Percentiles rank a stretch among this genome's conserved stretches.
These are phyloP conservation scores for Helicoverpa assulta DNA, from an alignment of 2,888 invertebrate species.

Conservation along the genomic window DNA sequence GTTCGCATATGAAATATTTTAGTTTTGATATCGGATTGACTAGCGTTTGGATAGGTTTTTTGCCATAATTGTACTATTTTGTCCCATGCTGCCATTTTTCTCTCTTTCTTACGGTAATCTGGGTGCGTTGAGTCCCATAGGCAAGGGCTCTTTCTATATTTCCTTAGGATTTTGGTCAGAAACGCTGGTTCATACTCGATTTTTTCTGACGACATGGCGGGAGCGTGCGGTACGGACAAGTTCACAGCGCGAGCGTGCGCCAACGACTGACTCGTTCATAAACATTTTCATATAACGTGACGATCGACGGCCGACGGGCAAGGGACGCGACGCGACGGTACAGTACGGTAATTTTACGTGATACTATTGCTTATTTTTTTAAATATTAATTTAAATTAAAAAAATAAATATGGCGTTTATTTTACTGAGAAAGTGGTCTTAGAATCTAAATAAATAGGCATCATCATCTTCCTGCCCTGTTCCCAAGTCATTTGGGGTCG, in stretches of 20 bases:
- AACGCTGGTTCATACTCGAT: constrained; percentile 22
- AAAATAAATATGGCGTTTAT: neutral
- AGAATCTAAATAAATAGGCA: too few relatives aligned
- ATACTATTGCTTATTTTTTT: neutral
- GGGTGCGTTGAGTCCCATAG: constrained; percentile 52
- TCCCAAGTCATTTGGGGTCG: too few relatives aligned
- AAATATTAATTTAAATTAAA: neutral
- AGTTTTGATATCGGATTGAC: constrained; percentile 43
- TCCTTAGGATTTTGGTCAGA: constrained; percentile 42
- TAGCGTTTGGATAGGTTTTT: constrained; percentile 32
- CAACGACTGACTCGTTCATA: constrained; percentile 26
- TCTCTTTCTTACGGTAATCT: constrained; percentile 41
- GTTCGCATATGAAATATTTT: constrained; percentile 58
- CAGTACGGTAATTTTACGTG: neutral
- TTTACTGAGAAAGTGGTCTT: too few relatives aligned
- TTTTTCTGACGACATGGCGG: neutral
- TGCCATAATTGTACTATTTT: constrained; percentile 45
- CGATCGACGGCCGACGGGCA: constrained; percentile 41
- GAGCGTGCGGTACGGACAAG: constrained; percentile 5
- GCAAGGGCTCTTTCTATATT: constrained; percentile 40
- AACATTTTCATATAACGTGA: constrained; percentile 13
- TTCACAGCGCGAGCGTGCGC: constrained; percentile 18
- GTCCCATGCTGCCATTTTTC: constrained; percentile 33
- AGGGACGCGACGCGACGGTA: constrained; percentile 16
- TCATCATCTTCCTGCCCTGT: too few relatives aligned